Evolutionary conservation across 2,797 vertebrate species (phyloP), one percentile per base, ranked within the genome.

Genomic region (Thripadectes ignobilis): DNA sequence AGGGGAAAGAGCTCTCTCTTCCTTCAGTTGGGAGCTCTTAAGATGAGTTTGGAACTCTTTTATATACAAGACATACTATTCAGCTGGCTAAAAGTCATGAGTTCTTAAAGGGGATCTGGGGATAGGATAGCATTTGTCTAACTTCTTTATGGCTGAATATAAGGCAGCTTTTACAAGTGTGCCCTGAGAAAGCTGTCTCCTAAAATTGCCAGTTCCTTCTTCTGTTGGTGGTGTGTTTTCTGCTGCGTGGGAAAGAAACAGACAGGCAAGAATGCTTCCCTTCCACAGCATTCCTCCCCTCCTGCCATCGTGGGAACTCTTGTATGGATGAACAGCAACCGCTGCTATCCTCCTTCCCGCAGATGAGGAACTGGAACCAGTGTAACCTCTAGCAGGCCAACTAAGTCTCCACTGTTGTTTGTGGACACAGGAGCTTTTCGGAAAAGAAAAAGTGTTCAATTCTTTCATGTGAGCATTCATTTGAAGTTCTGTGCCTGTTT

Each of bases 231-330:
- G 39, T 59, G 6, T 91, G 54, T 87, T 85, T 9, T 79, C 21
- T 52, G 29, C 14, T 57, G 27, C 15, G 3, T 26, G 41, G 41
- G 51, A 58, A 88, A 20, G 55, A 78, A 68, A n/a, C 14, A 58
- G 0, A 19, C 22, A 76, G 7, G 17, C 49, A 79, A 19, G 63
- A 46, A 17, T 2, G 5, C 68, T 80, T 74, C 12, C 23, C 12
- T 91, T 52, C 36, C 54, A 5, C n/a, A 73, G 38, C 30, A n/a
- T 81, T 91, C 30, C 27, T 72, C 17, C 43, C 21, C 11, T 72
- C 32, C 48, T 12, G 34, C 26, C 3, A 2, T 46, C 0, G 0
- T 32, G 36, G 52, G 36, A 80, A 18, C 57, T 59, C 45, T 43
- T 27, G 12, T 24, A 13, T 20, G 54, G 46, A 32, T 65, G 23